Conservation (phyloP, 2,888 invertebrate species). For the Drosophila flavopinicola region DNA sequence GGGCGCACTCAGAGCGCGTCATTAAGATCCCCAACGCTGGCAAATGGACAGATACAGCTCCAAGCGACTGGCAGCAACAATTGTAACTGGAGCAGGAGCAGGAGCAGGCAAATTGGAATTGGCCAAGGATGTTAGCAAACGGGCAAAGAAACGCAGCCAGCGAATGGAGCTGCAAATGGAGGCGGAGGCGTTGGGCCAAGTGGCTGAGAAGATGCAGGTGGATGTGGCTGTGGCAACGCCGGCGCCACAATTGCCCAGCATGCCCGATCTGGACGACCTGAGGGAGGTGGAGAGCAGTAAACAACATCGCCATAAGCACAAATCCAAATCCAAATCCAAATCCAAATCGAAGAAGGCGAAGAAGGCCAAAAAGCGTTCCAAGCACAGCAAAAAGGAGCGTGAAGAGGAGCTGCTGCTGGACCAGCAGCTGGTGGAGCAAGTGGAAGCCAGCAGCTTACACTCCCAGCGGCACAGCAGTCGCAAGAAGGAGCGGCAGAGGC, state of each 20-base stretch:
- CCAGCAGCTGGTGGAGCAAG: background rate
- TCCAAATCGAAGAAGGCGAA: slow-evolving; percentile 38
- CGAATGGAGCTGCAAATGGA: background rate
- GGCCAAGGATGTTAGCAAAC: background rate
- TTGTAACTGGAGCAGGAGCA: background rate
- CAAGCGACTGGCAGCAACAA: background rate
- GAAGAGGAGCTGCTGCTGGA: background rate
- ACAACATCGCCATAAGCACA: slow-evolving; percentile 12
- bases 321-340: slow-evolving; percentile 4
- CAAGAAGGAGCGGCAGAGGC: background rate
- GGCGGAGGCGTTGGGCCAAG: background rate
- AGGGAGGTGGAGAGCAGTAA: slow-evolving; percentile 1
- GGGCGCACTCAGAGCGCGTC: slow-evolving; percentile 4
- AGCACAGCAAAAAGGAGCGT: background rate
- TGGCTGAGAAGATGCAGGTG: background rate
- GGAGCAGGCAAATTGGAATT: background rate
- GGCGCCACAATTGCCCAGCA: slow-evolving; percentile 25
- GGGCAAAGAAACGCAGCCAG: background rate
- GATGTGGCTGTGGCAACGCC: background rate
- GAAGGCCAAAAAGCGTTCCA: background rate
- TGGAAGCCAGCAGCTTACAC: background rate
- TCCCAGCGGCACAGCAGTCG: background rate
- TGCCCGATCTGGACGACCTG: slow-evolving; percentile 20
- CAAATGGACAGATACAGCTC: background rate
- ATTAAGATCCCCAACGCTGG: slow-evolving; percentile 10